These are phyloP conservation scores for Saturnia japonica DNA, from an alignment of 2,888 invertebrate genomes.

Conservation along the genomic window DNA sequence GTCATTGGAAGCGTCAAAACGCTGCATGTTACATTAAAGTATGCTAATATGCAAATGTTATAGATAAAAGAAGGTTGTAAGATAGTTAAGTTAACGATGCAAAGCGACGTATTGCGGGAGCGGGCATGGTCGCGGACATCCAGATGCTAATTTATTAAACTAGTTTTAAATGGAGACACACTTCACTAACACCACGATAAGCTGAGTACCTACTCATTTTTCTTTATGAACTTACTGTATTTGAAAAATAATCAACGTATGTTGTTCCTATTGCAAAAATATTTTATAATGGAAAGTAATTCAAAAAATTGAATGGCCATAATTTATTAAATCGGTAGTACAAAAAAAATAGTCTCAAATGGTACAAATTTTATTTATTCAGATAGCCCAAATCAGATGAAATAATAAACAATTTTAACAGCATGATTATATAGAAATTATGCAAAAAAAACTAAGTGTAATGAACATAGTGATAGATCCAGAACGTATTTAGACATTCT, in stretches of 20 bases:
- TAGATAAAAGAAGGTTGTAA: constrained; percentile 68
- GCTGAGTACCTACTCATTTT: constrained; percentile 13
- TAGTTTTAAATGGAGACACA: constrained; percentile 28
- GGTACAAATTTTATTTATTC: too few species aligned
- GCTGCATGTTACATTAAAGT: constrained; percentile 52
- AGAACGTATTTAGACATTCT: too few species aligned
- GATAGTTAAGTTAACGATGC: constrained; percentile 57
- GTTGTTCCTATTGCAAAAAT: background rate
- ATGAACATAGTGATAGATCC: too few species aligned
- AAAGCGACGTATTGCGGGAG: constrained; percentile 25
- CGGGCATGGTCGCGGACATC: constrained; percentile 34
- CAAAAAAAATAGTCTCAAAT: too few species aligned
- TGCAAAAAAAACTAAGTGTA: too few species aligned
- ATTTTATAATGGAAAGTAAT: background rate
- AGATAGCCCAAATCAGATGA: too few species aligned
- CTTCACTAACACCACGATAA: constrained; percentile 24
- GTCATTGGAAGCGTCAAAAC: constrained; percentile 61
- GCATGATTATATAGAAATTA: too few species aligned
- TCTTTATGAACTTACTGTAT: background rate
- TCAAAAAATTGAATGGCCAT: too few species aligned
- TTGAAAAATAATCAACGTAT: background rate
- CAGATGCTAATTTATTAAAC: constrained; percentile 35
- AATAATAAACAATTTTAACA: too few species aligned
- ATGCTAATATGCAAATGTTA: constrained; percentile 62
- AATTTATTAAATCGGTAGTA: too few species aligned